Evolutionary conservation across 37 sponge, comb jelly and placozoan species (phyloP).

Genomic region (Diacarnus erythraeanus): DNA sequence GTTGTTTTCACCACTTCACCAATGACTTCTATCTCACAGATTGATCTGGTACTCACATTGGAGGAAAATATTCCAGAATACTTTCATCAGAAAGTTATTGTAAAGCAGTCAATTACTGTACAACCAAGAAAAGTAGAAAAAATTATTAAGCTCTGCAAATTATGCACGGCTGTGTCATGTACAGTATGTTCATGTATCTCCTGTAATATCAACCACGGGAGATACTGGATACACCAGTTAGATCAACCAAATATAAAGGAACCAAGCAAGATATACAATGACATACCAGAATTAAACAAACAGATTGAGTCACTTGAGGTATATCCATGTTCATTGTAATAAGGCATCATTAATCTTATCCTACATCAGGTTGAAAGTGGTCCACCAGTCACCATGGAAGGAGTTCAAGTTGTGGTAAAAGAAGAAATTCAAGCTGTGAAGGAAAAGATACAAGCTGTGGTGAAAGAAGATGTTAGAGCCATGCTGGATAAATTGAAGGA

Average conservation of each 20-base stretch:
- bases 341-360: too few relatives aligned
- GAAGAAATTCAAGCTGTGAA: too few relatives aligned
- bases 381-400: too few relatives aligned
- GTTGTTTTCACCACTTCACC: too few relatives aligned
- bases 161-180: not conserved
- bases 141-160: not conserved
- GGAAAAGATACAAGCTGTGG: too few relatives aligned
- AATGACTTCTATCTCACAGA: not conserved
- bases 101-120: not conserved
- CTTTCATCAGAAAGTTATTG: not conserved
- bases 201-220: not conserved
- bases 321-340: too few relatives aligned
- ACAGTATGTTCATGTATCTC: not conserved
- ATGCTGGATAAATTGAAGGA: too few relatives aligned
- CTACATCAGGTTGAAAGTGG: too few relatives aligned
- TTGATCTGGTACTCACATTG: conserved; percentile 1
- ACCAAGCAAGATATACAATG: not conserved
- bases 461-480: too few relatives aligned
- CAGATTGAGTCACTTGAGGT: too few relatives aligned
- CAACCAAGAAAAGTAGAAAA: not conserved
- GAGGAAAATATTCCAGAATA: not conserved
- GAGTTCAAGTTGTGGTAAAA: too few relatives aligned
- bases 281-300: not conserved
- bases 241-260: not conserved
- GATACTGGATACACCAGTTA: not conserved